Evolutionary conservation across 1,140 invertebrate genomes (phyloP).

Genomic region (Rhopalosiphum maidis): DNA sequence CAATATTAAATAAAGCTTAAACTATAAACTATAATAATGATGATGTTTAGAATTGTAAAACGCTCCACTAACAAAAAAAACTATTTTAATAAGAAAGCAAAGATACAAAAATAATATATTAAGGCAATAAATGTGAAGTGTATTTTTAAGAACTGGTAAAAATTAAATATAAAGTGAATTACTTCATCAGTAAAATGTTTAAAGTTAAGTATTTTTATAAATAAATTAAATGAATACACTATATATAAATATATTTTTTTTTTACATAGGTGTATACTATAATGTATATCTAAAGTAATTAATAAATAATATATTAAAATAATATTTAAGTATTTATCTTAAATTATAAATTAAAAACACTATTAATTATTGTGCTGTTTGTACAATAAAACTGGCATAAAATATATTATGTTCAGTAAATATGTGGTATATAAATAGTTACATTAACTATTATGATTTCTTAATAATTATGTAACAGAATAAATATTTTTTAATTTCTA

Average conservation of each 20-base stretch:
- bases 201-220: not conserved
- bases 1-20: slow-evolving; percentile 3
- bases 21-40: not conserved
- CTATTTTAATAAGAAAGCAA: not conserved
- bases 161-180: slow-evolving; percentile 1
- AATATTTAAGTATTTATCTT: not conserved
- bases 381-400: not conserved
- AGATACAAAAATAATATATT: not conserved
- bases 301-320: not conserved
- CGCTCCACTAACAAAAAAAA: slow-evolving; percentile 15
- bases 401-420: not conserved
- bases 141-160: not conserved
- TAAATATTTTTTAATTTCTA: not conserved
- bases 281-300: not conserved
- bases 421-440: not conserved
- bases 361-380: not conserved
- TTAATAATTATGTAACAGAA: not conserved
- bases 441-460: not conserved
- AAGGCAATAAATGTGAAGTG: not conserved
- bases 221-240: not conserved
- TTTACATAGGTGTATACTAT: not conserved
- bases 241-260: not conserved
- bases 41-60: not conserved
- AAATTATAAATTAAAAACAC: not conserved
- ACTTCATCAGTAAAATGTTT: not conserved